Evolutionary conservation across 2,797 vertebrate genomes (phyloP).

Genomic region (Dallia pectoralis): DNA sequence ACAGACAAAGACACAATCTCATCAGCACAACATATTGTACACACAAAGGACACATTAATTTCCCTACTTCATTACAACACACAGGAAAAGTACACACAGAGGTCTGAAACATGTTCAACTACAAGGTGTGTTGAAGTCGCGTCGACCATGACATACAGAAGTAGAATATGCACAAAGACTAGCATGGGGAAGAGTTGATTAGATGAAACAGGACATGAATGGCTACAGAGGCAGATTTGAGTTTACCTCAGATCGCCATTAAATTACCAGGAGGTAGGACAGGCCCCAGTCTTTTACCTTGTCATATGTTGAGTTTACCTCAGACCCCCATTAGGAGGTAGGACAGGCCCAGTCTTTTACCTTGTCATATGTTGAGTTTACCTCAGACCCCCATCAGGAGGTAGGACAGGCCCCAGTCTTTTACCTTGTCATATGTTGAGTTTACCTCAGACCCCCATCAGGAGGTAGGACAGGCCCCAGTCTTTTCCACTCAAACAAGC

Average conservation of each 20-base stretch:
- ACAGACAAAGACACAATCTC: constrained; percentile 42
- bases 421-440: constrained; percentile 36
- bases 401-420: constrained; percentile 20
- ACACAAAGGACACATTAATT: constrained; percentile 38
- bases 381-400: constrained; percentile 38
- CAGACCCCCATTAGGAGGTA: constrained; percentile 43
- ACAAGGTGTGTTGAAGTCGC: not conserved
- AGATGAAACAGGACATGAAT: not conserved
- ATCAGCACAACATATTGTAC: constrained; percentile 26
- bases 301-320: constrained; percentile 24
- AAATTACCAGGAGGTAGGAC: too few relatives aligned
- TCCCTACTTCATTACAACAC: constrained; percentile 57
- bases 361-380: constrained; percentile 28
- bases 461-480: constrained; percentile 36
- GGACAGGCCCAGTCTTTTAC: constrained; percentile 44
- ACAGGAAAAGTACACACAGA: not conserved
- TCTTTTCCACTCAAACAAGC: constrained; percentile 46
- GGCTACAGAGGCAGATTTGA: not conserved
- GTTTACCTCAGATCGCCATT: constrained; percentile 2
- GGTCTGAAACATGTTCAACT: not conserved
- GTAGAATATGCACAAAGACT: not conserved
- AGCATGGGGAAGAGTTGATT: not conserved
- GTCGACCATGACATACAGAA: not conserved
- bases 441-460: constrained; percentile 41
- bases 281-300: constrained; percentile 32